Evolutionary conservation across 2,797 vertebrate genomes (phyloP).

Genomic region (Sebastes taczanowskii): DNA sequence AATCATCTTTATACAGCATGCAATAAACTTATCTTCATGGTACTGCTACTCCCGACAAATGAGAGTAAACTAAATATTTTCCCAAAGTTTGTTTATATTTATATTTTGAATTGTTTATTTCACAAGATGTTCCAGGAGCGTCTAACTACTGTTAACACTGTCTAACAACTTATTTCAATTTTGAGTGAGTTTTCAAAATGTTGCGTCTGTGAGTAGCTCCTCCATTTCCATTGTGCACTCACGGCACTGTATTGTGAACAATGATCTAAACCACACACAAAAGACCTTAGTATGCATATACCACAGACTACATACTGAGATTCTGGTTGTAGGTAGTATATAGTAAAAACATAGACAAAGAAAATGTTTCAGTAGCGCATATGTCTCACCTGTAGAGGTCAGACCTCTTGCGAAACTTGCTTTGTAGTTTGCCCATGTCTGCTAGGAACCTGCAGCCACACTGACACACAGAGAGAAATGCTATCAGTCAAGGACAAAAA

Average conservation of each 20-base stretch:
- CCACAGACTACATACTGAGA: not conserved
- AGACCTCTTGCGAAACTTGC: slow-evolving; percentile 87
- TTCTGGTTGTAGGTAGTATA: not conserved
- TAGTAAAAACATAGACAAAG: not conserved
- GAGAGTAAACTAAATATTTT: not conserved
- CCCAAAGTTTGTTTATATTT: not conserved
- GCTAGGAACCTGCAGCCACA: slow-evolving; percentile 50
- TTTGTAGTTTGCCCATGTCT: slow-evolving; percentile 94
- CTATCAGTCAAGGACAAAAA: not conserved
- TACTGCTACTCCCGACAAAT: not conserved
- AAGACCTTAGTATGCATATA: not conserved
- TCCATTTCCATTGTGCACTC: not conserved
- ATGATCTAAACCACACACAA: not conserved
- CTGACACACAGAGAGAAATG: slow-evolving; percentile 8
- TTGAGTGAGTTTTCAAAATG: not conserved
- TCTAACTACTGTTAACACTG: not conserved
- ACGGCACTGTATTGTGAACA: not conserved
- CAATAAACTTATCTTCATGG: not conserved
- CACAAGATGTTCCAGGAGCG: not conserved
- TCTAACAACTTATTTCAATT: not conserved
- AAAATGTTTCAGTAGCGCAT: not conserved
- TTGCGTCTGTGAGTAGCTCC: not conserved
- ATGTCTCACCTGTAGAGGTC: slow-evolving; percentile 88
- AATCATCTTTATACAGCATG: not conserved
- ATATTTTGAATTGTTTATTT: not conserved